Evolutionary conservation across 2,888 invertebrate genomes (phyloP).

Genomic region (Phyto melanocephala): DNA sequence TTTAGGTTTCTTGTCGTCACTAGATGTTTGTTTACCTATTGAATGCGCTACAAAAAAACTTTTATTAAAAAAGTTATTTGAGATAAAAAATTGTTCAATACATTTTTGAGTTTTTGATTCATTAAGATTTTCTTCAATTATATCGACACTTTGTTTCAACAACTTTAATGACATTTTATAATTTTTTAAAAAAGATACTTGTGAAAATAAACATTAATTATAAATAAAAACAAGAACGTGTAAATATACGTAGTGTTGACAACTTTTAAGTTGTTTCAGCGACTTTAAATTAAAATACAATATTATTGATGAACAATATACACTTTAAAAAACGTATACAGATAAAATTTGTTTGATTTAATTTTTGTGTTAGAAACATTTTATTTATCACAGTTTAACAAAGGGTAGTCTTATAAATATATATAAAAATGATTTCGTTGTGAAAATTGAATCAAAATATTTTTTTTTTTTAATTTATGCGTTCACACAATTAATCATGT

Average conservation of each 20-base stretch:
- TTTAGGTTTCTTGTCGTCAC: constrained; percentile 2
- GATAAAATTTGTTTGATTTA: too few relatives aligned
- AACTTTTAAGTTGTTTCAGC: not conserved
- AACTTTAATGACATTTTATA: constrained; percentile 63
- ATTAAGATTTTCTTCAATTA: constrained; percentile 57
- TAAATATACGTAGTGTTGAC: not conserved
- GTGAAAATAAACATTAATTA: too few relatives aligned
- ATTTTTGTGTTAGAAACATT: too few relatives aligned
- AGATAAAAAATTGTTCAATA: not conserved
- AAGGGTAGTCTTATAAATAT: too few relatives aligned
- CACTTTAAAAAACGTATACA: too few relatives aligned
- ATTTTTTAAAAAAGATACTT: not conserved
- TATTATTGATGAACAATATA: too few relatives aligned
- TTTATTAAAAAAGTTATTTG: not conserved
- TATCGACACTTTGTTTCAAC: constrained; percentile 65
- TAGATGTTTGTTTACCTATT: constrained; percentile 39
- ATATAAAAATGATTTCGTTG: too few relatives aligned
- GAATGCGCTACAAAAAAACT: not conserved
- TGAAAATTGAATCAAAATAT: too few relatives aligned
- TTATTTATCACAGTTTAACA: too few relatives aligned
- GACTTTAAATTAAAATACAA: too few relatives aligned
- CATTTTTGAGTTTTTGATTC: constrained; percentile 34
- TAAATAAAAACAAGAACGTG: not conserved
- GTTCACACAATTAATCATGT: too few relatives aligned
- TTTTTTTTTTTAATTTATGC: too few relatives aligned